Evolutionary conservation across 1,140 invertebrate species (phyloP).

Genomic region (Nymphalis io): DNA sequence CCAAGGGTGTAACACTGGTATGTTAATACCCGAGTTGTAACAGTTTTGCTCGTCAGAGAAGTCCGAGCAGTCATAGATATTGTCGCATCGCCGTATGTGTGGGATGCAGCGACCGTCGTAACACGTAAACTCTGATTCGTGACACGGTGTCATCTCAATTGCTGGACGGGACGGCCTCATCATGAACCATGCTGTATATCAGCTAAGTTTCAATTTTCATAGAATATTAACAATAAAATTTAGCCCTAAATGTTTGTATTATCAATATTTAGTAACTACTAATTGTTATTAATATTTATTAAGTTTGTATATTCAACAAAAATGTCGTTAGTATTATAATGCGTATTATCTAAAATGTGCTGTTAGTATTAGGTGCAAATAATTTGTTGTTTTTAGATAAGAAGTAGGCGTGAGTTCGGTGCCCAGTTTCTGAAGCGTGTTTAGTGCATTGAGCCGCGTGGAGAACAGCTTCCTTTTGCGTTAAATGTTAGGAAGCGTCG

Average conservation of each 20-base stretch:
- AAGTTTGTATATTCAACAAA: neutral
- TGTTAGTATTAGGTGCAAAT: conserved; percentile 21
- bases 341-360: conserved; percentile 6
- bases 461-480: neutral
- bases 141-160: conserved; percentile 60
- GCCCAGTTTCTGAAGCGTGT: conserved; percentile 28
- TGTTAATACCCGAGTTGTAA: conserved; percentile 80
- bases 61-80: conserved; percentile 93
- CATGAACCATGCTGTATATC: conserved; percentile 63
- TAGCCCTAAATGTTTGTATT: too few species aligned
- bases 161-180: conserved; percentile 58
- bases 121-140: conserved; percentile 84
- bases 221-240: neutral
- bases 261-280: too few species aligned
- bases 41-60: conserved; percentile 95
- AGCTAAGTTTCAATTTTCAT: conserved; percentile 36
- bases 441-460: conserved; percentile 23
- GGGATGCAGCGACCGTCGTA: conserved; percentile 85
- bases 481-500: conserved; percentile 11
- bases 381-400: conserved; percentile 7
- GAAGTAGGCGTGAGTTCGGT: conserved; percentile 22
- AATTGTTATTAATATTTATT: too few species aligned
- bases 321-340: neutral
- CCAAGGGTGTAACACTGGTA: conserved; percentile 34
- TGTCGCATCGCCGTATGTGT: conserved; percentile 89